Evolutionary conservation across 2,888 invertebrate genomes (phyloP).

Genomic region (Papilio demoleus): DNA sequence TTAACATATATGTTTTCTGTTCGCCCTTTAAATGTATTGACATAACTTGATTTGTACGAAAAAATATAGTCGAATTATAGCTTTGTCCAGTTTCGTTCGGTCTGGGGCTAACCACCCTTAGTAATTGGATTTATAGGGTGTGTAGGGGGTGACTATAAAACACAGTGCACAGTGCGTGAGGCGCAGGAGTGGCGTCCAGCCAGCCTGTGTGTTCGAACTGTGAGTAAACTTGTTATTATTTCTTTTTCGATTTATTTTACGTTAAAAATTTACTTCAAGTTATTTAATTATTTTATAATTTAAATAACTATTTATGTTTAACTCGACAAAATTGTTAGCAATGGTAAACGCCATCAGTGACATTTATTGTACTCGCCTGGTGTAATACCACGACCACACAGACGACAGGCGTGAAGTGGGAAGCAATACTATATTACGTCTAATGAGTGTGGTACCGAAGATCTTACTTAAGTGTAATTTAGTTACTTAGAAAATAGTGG

Average conservation of each 20-base stretch:
- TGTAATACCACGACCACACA: too few species aligned
- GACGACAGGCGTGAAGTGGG: too few species aligned
- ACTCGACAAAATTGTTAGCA: too few species aligned
- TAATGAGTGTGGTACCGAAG: too few species aligned
- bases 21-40: constrained; percentile 2
- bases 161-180: constrained; percentile 46
- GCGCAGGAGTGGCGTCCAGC: constrained; percentile 71
- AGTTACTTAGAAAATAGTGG: too few species aligned
- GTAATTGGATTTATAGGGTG: constrained; percentile 61
- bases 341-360: too few species aligned
- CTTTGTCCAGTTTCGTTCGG: constrained; percentile 49
- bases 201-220: constrained; percentile 66
- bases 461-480: too few species aligned
- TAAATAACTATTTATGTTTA: too few species aligned
- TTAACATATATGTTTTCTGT: constrained; percentile 1
- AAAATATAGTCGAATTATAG: constrained; percentile 46
- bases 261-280: too few species aligned
- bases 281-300: too few species aligned
- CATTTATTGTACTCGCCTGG: too few species aligned
- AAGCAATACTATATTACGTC: too few species aligned
- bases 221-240: constrained; percentile 52
- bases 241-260: constrained; percentile 38
- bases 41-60: constrained; percentile 43
- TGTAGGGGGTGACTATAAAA: constrained; percentile 61
- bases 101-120: constrained; percentile 45